Percentiles rank a stretch among this genome's conserved stretches.
phyloP scores from a whole-genome alignment of 2,888 invertebrate species.

The Chrysopilus asiliformis region DNA sequence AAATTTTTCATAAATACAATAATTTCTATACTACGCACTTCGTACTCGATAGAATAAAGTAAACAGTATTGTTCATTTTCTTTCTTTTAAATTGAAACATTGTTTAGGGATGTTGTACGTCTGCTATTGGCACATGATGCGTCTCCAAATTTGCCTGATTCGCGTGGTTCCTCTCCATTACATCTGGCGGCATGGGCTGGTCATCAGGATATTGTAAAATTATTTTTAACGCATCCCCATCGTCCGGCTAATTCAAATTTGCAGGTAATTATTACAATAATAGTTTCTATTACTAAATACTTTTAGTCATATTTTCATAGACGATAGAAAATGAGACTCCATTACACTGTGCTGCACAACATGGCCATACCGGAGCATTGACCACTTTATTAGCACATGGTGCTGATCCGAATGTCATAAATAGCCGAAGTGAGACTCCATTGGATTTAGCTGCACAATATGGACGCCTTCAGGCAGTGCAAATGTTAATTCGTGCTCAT shows the following conservation, averaged over 20 bases:
- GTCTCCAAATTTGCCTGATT: constrained; percentile 76
- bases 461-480: constrained; percentile 72
- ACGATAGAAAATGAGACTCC: constrained; percentile 85
- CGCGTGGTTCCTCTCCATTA: constrained; percentile 81
- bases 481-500: constrained; percentile 68
- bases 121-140: constrained; percentile 67
- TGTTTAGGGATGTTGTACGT: constrained; percentile 69
- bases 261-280: constrained; percentile 44
- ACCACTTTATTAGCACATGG: constrained; percentile 67
- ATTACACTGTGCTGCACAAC: constrained; percentile 84
- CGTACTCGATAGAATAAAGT: no score
- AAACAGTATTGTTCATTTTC: no score
- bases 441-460: constrained; percentile 90
- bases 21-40: no score
- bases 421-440: constrained; percentile 79
- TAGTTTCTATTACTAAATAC: constrained; percentile 5
- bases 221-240: constrained; percentile 69
- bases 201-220: constrained; percentile 71
- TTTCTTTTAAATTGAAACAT: constrained; percentile 1
- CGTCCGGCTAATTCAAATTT: constrained; percentile 73
- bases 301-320: constrained; percentile 34
- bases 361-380: constrained; percentile 78
- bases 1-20: no score
- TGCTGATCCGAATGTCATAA: constrained; percentile 79
- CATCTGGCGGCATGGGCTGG: constrained; percentile 94